phyloP scores from a whole-genome alignment of 37 sponge, comb jelly and placozoan species.

The Beroe forskalii region DNA sequence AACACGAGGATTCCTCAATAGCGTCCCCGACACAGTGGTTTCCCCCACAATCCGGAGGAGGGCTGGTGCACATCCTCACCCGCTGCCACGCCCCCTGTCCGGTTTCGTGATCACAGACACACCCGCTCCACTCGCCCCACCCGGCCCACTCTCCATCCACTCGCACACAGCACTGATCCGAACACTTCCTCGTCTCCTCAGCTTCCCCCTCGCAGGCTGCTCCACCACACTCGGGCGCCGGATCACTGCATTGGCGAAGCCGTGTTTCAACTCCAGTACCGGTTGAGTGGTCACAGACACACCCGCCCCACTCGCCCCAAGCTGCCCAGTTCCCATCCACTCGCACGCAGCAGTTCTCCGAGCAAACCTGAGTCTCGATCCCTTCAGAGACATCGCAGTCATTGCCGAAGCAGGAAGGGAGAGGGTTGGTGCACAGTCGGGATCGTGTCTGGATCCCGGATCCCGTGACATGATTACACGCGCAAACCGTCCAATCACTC shows the following conservation, averaged over 20 bases:
- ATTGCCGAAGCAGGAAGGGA: neutral
- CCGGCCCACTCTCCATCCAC: neutral
- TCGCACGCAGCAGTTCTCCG: neutral
- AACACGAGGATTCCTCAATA: neutral
- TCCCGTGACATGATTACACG: neutral
- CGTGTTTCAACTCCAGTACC: neutral
- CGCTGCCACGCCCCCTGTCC: neutral
- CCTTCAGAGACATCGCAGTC: neutral
- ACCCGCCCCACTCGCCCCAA: neutral
- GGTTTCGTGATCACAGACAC: neutral
- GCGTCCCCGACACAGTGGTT: neutral
- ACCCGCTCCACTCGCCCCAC: slow-evolving; percentile 21
- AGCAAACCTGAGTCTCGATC: neutral
- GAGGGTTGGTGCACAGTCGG: neutral
- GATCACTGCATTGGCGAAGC: neutral
- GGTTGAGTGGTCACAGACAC: neutral
- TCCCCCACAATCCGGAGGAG: neutral
- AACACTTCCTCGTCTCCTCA: neutral
- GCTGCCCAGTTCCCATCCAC: neutral
- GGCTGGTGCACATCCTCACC: neutral
- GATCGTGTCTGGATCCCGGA: neutral
- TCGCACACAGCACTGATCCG: neutral
- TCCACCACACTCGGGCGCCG: neutral
- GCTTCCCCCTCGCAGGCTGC: neutral
- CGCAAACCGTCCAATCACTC: neutral